Percentiles rank a stretch among this genome's conserved stretches.
Conservation (phyloP, 2,888 invertebrate species). For the Drosophila mimetica region DNA sequence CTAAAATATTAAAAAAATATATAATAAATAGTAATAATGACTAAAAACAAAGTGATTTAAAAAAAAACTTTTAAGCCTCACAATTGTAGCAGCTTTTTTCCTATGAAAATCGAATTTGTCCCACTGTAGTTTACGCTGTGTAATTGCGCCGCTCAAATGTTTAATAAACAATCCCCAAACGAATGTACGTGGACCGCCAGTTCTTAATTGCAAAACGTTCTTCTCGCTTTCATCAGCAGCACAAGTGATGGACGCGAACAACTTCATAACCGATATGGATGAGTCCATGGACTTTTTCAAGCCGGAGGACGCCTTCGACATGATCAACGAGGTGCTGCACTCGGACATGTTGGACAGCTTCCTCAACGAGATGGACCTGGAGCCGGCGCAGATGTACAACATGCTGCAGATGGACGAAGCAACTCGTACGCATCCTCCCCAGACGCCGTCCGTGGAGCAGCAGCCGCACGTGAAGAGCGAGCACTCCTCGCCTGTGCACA, state of each 20-base stretch:
- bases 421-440: slow-evolving; percentile 13
- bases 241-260: slow-evolving; percentile 69
- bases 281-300: slow-evolving; percentile 81
- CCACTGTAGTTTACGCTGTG: slow-evolving; percentile 32
- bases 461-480: slow-evolving; percentile 59
- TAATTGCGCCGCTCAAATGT: slow-evolving; percentile 68
- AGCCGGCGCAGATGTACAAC: slow-evolving; percentile 73
- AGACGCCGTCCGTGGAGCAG: slow-evolving; percentile 16
- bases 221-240: slow-evolving; percentile 42
- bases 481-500: slow-evolving; percentile 58
- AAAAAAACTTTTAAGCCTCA: background rate
- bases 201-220: slow-evolving; percentile 53
- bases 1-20: no score
- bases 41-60: background rate
- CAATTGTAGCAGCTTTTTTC: background rate
- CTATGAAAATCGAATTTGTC: slow-evolving; percentile 4
- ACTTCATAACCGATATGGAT: slow-evolving; percentile 71
- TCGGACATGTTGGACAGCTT: slow-evolving; percentile 82
- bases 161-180: slow-evolving; percentile 60
- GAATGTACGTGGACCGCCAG: background rate
- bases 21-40: no score
- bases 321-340: slow-evolving; percentile 83
- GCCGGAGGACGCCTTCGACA: slow-evolving; percentile 82
- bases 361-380: slow-evolving; percentile 80
- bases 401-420: slow-evolving; percentile 59